Evolutionary conservation across 2,113 vertebrate genomes (phyloP), one percentile per base, ranked within the genome.

Genomic region (Psittacula cyanocephala): DNA sequence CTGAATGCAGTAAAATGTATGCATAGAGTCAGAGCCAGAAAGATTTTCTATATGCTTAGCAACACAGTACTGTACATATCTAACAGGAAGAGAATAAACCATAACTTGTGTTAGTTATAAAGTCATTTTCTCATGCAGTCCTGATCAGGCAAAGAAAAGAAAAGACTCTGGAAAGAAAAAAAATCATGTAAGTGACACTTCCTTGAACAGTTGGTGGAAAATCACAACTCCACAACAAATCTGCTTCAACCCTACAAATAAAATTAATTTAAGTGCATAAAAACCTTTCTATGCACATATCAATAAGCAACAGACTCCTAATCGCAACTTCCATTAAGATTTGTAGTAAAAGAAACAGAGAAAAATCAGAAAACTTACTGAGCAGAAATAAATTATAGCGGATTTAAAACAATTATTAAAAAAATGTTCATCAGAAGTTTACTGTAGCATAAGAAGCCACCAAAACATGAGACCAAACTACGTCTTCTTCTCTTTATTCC

Each of bases 211-310:
- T 86, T 17, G 4, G 24, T 65, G 41, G 57, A 43, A 88, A 87
- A 92, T 84, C 80, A 93, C 44, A 95, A 55, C 46, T 75, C 53
- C 15, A 84, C 62, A 74, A 93, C 92, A 59, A n/a, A 91, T 82
- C 46, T 84, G 89, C 68, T 96, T 92, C 71, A 63, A 19, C 10
- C 24, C 35, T 17, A 24, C 60, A 97, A 95, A 94, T 87, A 84
- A 91, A 95, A 88, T 93, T 93, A 91, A 95, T 86, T 93, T 93
- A 96, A 91, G 29, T 91, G 62, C 23, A 92, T 80, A 95, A 95
- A 95, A 77, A 95, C 86, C 89, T 86, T 85, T 9, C 62, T 79
- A 76, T 89, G 37, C 49, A 88, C 57, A 93, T 89, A 76, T 53
- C 89, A 96, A 95, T 94, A 69, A 90, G 55, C 33, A 92, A 83